These are phyloP conservation scores for Loris lydekkerianus DNA, from an alignment of 2,797 vertebrate species.

Conservation along the genomic window DNA sequence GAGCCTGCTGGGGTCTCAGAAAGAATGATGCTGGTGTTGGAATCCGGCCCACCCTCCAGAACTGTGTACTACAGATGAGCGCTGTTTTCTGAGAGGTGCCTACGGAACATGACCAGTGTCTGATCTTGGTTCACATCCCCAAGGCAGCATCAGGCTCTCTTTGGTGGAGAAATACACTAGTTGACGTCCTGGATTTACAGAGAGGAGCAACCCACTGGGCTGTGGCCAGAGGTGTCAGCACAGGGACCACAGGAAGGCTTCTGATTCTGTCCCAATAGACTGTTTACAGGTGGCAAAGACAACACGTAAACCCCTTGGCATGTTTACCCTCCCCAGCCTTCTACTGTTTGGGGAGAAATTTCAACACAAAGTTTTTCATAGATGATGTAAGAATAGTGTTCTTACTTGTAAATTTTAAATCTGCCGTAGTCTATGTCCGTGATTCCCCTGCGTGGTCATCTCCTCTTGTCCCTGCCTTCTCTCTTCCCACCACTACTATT, in stretches of 20 bases:
- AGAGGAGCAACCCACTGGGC: background rate
- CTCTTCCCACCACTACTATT: background rate
- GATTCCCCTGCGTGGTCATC: background rate
- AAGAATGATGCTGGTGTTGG: background rate
- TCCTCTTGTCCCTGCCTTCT: background rate
- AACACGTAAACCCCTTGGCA: background rate
- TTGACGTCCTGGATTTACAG: background rate
- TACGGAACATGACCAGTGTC: background rate
- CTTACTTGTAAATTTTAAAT: background rate
- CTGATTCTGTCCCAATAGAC: background rate
- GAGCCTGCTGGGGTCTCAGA: background rate
- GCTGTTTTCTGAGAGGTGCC: background rate
- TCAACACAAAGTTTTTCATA: background rate
- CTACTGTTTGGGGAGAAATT: background rate
- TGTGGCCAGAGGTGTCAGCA: too few species aligned
- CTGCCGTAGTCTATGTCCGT: background rate
- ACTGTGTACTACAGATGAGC: background rate
- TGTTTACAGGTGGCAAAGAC: background rate
- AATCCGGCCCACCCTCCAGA: background rate
- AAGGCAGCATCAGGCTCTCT: background rate
- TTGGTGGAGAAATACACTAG: accelerated
- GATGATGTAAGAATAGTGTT: background rate
- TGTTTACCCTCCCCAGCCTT: background rate
- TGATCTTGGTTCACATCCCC: background rate
- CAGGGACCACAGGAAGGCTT: background rate